Conservation (phyloP, 2,888 invertebrate genomes). For the Acleris sparsana region DNA sequence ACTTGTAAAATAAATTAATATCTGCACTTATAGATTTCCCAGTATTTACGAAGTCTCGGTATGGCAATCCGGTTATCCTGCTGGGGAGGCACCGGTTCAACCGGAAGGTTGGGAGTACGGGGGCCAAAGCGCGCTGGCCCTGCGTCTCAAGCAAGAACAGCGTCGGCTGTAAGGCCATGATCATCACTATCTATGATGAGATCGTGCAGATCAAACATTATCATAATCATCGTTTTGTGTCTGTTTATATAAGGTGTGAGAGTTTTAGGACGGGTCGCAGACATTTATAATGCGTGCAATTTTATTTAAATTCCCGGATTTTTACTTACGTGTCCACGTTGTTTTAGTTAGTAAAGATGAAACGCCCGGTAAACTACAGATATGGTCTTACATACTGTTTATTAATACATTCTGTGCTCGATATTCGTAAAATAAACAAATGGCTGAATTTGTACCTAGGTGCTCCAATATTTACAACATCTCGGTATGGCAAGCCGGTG, state of each 20-base stretch:
- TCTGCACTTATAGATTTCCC: conserved; percentile 14
- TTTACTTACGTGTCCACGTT: too few relatives aligned
- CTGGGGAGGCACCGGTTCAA: conserved; percentile 51
- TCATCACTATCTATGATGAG: conserved; percentile 46
- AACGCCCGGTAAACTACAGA: too few relatives aligned
- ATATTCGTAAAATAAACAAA: not conserved
- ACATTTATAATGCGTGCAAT: too few relatives aligned
- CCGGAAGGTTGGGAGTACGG: conserved; percentile 43
- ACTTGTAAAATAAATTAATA: too few relatives aligned
- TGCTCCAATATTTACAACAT: conserved; percentile 44
- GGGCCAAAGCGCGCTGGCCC: conserved; percentile 49
- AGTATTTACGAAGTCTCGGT: conserved; percentile 48
- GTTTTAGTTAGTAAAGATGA: too few relatives aligned
- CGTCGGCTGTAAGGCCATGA: conserved; percentile 45
- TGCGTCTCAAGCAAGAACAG: conserved; percentile 44
- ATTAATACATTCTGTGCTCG: not conserved
- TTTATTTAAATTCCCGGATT: too few relatives aligned
- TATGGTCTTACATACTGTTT: too few relatives aligned
- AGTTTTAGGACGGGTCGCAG: too few relatives aligned
- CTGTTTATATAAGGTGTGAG: too few relatives aligned
- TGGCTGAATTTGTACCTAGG: conserved; percentile 37
- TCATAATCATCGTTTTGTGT: conserved; percentile 28
- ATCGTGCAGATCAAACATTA: conserved; percentile 28
- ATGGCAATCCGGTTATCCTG: conserved; percentile 53
- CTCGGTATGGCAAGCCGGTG: conserved; percentile 50